Percentiles rank a stretch among this genome's conserved stretches.
phyloP scores from a whole-genome alignment of 2,888 invertebrate species.

The Polia nebulosa region DNA sequence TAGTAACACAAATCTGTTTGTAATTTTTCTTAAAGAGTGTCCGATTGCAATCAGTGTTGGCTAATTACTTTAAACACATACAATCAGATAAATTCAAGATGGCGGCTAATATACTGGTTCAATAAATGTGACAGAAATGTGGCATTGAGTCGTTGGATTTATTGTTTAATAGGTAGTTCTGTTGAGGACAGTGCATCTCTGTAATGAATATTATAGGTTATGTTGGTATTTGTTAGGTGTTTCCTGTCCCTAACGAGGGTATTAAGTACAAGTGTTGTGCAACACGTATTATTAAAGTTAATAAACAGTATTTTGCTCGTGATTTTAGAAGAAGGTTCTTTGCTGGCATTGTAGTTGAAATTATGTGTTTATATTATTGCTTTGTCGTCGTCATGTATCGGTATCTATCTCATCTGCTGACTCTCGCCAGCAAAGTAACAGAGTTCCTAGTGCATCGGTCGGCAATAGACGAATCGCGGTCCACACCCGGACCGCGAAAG shows the following conservation, averaged over 20 bases:
- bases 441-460: too few relatives aligned
- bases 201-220: background rate
- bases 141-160: conserved; percentile 7
- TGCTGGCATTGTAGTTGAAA: background rate
- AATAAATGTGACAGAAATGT: conserved; percentile 8
- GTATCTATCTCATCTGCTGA: background rate
- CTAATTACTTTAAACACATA: conserved; percentile 28
- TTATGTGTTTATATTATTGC: background rate
- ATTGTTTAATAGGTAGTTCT: conserved; percentile 9
- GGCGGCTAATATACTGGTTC: conserved; percentile 18
- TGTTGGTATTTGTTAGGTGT: background rate
- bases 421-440: background rate
- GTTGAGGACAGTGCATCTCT: conserved; percentile 1
- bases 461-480: too few relatives aligned
- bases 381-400: background rate
- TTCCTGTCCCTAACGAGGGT: conserved; percentile 11
- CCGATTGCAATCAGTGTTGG: conserved; percentile 1
- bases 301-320: background rate
- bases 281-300: background rate
- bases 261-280: background rate
- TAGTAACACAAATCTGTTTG: conserved; percentile 26
- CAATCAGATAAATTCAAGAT: conserved; percentile 25
- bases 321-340: background rate
- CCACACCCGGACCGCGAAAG: too few relatives aligned
- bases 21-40: conserved; percentile 27